A percentile compares a stretch with the other conserved stretches of the same genome.
Evolutionary conservation across 2,113 vertebrate species (phyloP).

Genomic region (Ciconia boyciana): DNA sequence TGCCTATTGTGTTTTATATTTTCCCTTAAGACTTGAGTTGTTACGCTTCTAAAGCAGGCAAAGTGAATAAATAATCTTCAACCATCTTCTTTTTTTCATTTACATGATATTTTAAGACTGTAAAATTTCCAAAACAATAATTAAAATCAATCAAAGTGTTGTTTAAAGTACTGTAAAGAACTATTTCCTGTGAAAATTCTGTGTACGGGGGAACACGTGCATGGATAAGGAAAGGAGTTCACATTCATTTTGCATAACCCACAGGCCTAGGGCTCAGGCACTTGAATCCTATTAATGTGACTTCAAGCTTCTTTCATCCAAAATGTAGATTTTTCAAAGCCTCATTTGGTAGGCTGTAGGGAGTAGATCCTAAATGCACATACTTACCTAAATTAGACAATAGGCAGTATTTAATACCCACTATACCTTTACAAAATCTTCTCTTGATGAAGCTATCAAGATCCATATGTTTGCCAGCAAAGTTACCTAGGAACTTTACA

Average conservation of each 20-base stretch:
- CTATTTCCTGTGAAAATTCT: neutral
- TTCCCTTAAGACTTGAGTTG: neutral
- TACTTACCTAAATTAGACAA: neutral
- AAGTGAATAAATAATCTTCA: neutral
- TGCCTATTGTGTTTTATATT: neutral
- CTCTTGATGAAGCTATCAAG: neutral
- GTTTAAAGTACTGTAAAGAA: neutral
- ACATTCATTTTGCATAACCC: neutral
- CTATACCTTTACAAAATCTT: neutral
- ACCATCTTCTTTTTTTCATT: neutral
- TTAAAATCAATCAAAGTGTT: neutral
- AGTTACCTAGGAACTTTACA: neutral
- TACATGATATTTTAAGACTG: neutral
- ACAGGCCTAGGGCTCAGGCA: neutral
- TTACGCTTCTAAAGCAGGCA: neutral
- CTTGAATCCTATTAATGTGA: neutral
- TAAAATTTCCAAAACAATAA: neutral
- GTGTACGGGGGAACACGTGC: fast-evolving
- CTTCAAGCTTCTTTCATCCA: neutral
- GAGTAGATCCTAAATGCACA: neutral
- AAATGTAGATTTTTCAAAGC: neutral
- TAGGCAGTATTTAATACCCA: neutral
- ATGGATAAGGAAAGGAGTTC: neutral
- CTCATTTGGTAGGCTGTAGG: neutral
- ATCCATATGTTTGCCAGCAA: neutral